Base-by-base conservation (phyloP, 2,113 vertebrate species). In the Brachionichthys hirsutus region DNA sequence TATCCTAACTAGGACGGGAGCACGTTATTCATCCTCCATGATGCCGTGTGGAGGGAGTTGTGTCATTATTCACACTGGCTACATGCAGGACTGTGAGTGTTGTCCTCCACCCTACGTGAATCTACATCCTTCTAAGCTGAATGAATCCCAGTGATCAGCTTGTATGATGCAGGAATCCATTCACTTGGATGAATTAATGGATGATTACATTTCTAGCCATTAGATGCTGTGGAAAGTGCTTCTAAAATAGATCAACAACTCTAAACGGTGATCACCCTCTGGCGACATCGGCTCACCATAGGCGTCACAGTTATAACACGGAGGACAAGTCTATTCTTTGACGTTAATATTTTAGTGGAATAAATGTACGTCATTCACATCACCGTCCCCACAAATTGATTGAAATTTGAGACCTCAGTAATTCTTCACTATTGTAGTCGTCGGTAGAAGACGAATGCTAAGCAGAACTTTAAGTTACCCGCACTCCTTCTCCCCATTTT, bases 31-130 rank as follows among this genome's bases (percentile, higher is more conserved):
- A 4, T 57, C 49, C 42, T 61, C 36, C 18, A 40, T n/a, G 55
- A 44, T 12, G 38, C 6, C 7, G 2, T 50, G 62, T 62, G 51
- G 19, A 40, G 24, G 34, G 38, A 17, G 12, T 55, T 34, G 49
- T 22, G 8, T 60, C 46, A n/a, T 72, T 55, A 57, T 65, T 81
- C 55, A 58, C 38, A 36, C 47, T 2, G 9, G 67, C 20, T 68
- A 4, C 22, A 24, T 51, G 19, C 36, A 41, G 57, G n/a, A 13
- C 63, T 67, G n/a, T n/a, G 43, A 74, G 41, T 51, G 17, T 70
- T 60, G 22, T 9, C 9, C 20, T 24, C 12, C 57, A 34, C 6
- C 11, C n/a, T n/a, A n/a, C n/a, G n/a, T n/a, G n/a, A n/a, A n/a
- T n/a, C n/a, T n/a, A n/a, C 47, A 9, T 19, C 49, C 24, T 58